Conservation (phyloP, 2,888 invertebrate species). For the Polyommatus iphigenia region DNA sequence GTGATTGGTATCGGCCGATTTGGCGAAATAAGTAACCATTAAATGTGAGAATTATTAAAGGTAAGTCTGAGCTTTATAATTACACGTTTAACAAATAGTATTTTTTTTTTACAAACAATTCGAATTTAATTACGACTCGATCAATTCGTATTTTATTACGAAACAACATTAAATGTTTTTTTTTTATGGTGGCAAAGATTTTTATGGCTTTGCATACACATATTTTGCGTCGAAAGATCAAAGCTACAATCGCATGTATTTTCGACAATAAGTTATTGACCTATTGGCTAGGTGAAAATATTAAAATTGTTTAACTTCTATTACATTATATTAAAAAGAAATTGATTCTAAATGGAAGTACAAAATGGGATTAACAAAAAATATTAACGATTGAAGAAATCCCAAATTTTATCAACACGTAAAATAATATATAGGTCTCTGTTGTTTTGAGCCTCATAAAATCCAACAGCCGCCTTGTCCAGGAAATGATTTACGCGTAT, state of each 20-base stretch:
- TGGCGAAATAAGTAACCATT: conserved; percentile 68
- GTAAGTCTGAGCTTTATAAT: not conserved
- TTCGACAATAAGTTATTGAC: not conserved
- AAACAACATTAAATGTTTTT: not conserved
- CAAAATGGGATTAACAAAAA: not conserved
- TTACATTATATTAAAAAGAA: too few species aligned
- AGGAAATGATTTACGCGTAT: conserved; percentile 31
- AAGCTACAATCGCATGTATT: not conserved
- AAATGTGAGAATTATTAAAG: conserved; percentile 61
- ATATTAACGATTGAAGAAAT: not conserved
- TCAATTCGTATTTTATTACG: too few species aligned
- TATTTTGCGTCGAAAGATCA: not conserved
- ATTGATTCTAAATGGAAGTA: too few species aligned
- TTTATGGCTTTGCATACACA: not conserved
- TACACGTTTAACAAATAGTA: not conserved
- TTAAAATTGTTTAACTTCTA: too few species aligned
- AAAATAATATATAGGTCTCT: not conserved
- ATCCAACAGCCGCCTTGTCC: conserved; percentile 16
- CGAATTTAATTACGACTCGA: too few species aligned
- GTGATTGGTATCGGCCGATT: conserved; percentile 70
- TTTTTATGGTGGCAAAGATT: not conserved
- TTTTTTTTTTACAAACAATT: not conserved
- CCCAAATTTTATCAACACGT: not conserved
- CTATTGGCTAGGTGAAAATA: too few species aligned
- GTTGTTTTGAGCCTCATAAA: conserved; percentile 25